Percentiles rank a stretch among this genome's conserved stretches.
These are phyloP conservation scores for Sinocyclocheilus anophthalmus DNA, from an alignment of 2,113 vertebrate species.

Conservation along the genomic window DNA sequence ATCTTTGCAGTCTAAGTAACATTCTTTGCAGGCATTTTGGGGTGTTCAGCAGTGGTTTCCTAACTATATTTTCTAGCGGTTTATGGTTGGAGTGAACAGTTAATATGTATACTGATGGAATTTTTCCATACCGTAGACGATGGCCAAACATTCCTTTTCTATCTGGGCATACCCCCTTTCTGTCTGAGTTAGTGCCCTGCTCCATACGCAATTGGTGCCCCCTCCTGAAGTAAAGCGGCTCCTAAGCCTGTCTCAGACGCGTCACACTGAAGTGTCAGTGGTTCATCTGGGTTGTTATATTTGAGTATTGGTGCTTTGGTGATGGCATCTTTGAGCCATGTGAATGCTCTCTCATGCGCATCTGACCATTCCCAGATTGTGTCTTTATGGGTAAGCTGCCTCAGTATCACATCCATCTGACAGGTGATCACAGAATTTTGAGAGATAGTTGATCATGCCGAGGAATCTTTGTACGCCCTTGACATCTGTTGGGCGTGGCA, in stretches of 20 bases:
- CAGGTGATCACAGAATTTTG: constrained; percentile 44
- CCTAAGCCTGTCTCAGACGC: background rate
- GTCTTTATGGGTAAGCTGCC: constrained; percentile 37
- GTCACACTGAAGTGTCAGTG: background rate
- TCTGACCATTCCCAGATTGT: constrained; percentile 26
- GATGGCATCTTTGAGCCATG: background rate
- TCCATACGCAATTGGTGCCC: background rate
- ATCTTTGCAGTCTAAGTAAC: no score
- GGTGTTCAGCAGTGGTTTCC: no score
- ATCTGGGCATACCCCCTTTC: constrained; percentile 7
- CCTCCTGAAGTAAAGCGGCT: background rate
- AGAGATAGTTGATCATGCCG: constrained; percentile 43
- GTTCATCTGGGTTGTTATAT: background rate
- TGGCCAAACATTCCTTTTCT: constrained; percentile 2
- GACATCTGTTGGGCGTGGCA: constrained; percentile 18
- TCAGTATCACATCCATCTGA: constrained; percentile 46
- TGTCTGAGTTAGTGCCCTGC: background rate
- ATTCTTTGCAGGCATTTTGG: no score
- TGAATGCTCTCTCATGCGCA: background rate
- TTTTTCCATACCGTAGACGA: constrained; percentile 7
- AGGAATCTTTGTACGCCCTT: constrained; percentile 42
- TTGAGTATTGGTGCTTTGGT: background rate
- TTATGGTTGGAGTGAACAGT: background rate
- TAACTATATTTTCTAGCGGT: no score
- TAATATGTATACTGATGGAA: constrained; percentile 1